Percentiles rank a stretch among this genome's conserved stretches.
Conservation (phyloP, 2,113 vertebrate genomes). For the Nipponia nippon region DNA sequence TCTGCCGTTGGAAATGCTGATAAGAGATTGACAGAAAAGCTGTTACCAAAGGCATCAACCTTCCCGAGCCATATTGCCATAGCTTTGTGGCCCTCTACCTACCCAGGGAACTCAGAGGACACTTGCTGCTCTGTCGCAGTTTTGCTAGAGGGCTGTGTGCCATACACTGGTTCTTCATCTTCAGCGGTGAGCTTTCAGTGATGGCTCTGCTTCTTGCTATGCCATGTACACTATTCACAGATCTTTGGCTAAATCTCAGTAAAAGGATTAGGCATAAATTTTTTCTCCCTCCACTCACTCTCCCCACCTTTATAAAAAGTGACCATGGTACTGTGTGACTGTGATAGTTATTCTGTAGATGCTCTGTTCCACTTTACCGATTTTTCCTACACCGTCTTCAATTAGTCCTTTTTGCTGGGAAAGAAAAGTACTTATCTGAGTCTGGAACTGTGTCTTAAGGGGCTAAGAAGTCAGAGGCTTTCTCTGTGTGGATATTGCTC, state of each 20-base stretch:
- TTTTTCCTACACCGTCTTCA: neutral
- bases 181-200: accelerated
- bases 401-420: neutral
- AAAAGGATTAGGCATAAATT: neutral
- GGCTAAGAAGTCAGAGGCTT: neutral
- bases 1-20: neutral
- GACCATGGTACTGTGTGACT: neutral
- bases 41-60: neutral
- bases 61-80: neutral
- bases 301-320: neutral
- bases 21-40: neutral
- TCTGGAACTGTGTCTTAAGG: neutral
- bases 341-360: neutral
- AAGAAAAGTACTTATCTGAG: neutral
- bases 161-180: neutral
- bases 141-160: neutral
- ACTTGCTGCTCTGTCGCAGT: neutral
- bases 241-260: neutral
- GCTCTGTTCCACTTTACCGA: neutral
- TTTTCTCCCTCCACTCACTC: neutral
- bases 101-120: neutral
- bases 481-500: neutral
- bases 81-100: neutral
- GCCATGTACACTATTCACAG: neutral
- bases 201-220: neutral